Conservation (phyloP, 2,797 vertebrate species). For the Vipera ursinii region DNA sequence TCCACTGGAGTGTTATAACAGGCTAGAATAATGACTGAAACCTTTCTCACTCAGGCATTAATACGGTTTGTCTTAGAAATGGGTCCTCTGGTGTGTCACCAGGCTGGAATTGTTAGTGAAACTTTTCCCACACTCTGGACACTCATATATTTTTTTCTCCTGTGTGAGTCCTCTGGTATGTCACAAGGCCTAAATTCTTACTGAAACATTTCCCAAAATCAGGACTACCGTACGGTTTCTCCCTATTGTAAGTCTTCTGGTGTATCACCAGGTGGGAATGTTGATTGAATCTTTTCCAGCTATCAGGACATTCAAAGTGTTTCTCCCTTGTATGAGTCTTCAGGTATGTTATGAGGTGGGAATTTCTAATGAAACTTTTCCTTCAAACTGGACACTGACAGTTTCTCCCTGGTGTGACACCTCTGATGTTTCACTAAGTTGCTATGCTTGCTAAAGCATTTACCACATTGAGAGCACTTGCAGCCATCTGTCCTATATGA, state of each 20-base stretch:
- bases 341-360: not conserved
- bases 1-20: not conserved
- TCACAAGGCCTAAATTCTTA: not conserved
- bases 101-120: too few relatives aligned
- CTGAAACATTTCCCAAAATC: not conserved
- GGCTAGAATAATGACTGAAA: not conserved
- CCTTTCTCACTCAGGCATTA: not conserved
- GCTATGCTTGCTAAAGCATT: not conserved
- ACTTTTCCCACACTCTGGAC: too few relatives aligned
- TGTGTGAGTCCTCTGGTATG: not conserved
- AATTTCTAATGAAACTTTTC: not conserved
- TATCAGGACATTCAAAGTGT: not conserved
- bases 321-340: not conserved
- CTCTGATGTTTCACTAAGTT: not conserved
- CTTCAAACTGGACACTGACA: not conserved
- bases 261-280: not conserved
- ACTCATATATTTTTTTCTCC: not conserved
- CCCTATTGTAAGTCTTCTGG: not conserved
- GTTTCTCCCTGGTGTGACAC: not conserved
- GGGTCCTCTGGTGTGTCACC: too few relatives aligned
- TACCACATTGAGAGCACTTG: too few relatives aligned
- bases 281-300: not conserved
- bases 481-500: not conserved
- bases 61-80: not conserved
- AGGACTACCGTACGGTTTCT: not conserved